These are phyloP conservation scores for Hypsopygia costalis DNA, from an alignment of 2,888 invertebrate genomes.

Conservation along the genomic window DNA sequence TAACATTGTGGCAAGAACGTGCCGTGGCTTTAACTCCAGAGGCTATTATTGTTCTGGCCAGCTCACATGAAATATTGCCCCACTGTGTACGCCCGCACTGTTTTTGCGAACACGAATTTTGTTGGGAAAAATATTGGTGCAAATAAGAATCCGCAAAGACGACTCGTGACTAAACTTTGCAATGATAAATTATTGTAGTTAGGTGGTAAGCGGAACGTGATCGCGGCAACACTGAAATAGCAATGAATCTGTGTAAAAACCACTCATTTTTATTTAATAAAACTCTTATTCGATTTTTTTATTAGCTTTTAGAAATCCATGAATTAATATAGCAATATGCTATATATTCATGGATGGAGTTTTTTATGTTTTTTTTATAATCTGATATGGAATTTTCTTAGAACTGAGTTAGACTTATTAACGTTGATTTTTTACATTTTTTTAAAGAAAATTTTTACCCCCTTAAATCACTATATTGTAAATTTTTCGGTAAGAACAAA, in stretches of 20 bases:
- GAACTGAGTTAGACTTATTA: too few relatives aligned
- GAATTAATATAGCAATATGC: too few relatives aligned
- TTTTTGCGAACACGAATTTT: slow-evolving; percentile 67
- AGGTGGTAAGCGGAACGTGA: neutral
- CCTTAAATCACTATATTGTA: too few relatives aligned
- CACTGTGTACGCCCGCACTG: slow-evolving; percentile 66
- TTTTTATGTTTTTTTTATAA: too few relatives aligned
- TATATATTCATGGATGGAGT: too few relatives aligned
- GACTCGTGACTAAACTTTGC: slow-evolving; percentile 57
- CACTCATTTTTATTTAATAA: too few relatives aligned
- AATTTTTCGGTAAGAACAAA: too few relatives aligned
- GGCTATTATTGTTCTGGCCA: slow-evolving; percentile 79
- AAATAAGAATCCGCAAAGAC: slow-evolving; percentile 63
- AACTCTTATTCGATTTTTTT: too few relatives aligned
- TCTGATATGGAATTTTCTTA: too few relatives aligned
- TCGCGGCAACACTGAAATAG: slow-evolving; percentile 57
- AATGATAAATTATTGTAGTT: slow-evolving; percentile 34
- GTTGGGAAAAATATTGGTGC: slow-evolving; percentile 68
- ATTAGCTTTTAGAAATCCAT: too few relatives aligned
- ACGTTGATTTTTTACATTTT: too few relatives aligned
- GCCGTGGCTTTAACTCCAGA: slow-evolving; percentile 73
- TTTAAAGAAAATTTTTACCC: too few relatives aligned
- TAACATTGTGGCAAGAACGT: slow-evolving; percentile 77
- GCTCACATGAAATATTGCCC: slow-evolving; percentile 78
- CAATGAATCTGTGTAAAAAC: slow-evolving; percentile 58